Conservation (phyloP, 2,797 vertebrate genomes). For the Neoniphon sammara region DNA sequence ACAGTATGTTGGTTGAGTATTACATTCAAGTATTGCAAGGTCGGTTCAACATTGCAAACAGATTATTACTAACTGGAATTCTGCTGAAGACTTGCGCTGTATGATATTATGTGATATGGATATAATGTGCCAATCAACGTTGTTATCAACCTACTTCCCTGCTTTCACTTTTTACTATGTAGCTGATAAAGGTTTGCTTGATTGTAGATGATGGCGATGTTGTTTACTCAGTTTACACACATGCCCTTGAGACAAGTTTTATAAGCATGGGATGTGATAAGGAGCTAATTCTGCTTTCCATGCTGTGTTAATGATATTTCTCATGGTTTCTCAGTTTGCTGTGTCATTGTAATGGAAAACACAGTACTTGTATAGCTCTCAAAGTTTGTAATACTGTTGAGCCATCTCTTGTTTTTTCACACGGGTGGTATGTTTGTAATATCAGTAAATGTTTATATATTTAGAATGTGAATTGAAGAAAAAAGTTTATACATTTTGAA, state of each 20-base stretch:
- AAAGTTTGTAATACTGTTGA: slow-evolving; percentile 84
- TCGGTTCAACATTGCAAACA: slow-evolving; percentile 47
- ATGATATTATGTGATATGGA: slow-evolving; percentile 60
- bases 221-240: slow-evolving; percentile 69
- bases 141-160: slow-evolving; percentile 59
- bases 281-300: slow-evolving; percentile 66
- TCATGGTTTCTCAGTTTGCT: slow-evolving; percentile 83
- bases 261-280: slow-evolving; percentile 52
- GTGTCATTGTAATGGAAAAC: slow-evolving; percentile 84
- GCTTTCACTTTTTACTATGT: slow-evolving; percentile 65
- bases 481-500: slow-evolving; percentile 84
- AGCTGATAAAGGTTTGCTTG: slow-evolving; percentile 71
- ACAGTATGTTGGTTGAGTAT: slow-evolving; percentile 54
- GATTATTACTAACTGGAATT: slow-evolving; percentile 33
- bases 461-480: slow-evolving; percentile 83
- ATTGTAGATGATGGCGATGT: slow-evolving; percentile 72
- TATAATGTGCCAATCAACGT: slow-evolving; percentile 74
- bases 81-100: slow-evolving; percentile 65
- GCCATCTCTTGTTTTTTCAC: slow-evolving; percentile 84
- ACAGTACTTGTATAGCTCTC: slow-evolving; percentile 81
- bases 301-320: slow-evolving; percentile 70
- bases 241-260: slow-evolving; percentile 56
- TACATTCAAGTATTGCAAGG: slow-evolving; percentile 53
- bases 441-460: slow-evolving; percentile 90
- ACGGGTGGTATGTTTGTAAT: slow-evolving; percentile 86